Evolutionary conservation across 1,140 invertebrate genomes (phyloP).

Genomic region (Nilaparvata lugens): DNA sequence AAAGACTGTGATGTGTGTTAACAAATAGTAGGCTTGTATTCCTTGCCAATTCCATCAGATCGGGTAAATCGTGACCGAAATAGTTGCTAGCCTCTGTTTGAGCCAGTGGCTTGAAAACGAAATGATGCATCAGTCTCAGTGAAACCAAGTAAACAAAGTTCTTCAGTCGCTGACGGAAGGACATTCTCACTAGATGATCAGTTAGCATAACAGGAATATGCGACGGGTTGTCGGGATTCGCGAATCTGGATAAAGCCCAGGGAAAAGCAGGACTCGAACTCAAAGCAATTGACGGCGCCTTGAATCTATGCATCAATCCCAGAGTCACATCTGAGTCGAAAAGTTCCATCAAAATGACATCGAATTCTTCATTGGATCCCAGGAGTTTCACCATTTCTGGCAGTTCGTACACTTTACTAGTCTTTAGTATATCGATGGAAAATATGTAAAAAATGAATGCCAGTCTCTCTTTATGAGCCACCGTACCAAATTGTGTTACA

Average conservation of each 20-base stretch:
- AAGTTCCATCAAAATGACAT: constrained; percentile 30
- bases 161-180: constrained; percentile 2
- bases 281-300: constrained; percentile 48
- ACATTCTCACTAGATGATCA: background rate
- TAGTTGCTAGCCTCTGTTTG: constrained; percentile 32
- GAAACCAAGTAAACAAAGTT: background rate
- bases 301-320: constrained; percentile 31
- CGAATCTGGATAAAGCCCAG: constrained; percentile 42
- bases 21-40: constrained; percentile 42
- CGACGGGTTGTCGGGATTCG: constrained; percentile 16
- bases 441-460: too few relatives aligned
- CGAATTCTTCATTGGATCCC: constrained; percentile 24
- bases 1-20: constrained; percentile 45
- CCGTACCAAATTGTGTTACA: too few relatives aligned
- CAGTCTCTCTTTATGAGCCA: too few relatives aligned
- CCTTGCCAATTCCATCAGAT: constrained; percentile 31
- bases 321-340: constrained; percentile 26
- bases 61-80: constrained; percentile 36
- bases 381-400: constrained; percentile 10
- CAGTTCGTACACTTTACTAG: too few relatives aligned
- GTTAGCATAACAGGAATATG: constrained; percentile 6
- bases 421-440: too few relatives aligned
- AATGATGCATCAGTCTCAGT: constrained; percentile 2
- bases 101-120: constrained; percentile 3
- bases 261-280: constrained; percentile 46